Evolutionary conservation across 2,888 invertebrate genomes (phyloP).

Genomic region (Trisateles emortualis): DNA sequence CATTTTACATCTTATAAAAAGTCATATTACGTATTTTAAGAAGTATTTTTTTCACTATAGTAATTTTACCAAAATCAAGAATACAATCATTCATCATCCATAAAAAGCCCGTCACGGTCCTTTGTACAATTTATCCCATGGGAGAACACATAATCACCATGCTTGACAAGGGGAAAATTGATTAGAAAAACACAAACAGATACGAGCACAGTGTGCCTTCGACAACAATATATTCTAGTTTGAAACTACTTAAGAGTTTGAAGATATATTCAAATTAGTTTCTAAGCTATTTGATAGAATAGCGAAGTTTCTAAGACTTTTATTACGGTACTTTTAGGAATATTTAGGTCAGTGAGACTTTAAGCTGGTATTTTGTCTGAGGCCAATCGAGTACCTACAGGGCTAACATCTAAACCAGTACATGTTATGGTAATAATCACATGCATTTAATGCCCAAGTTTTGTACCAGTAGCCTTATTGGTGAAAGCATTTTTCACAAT

Average conservation of each 20-base stretch:
- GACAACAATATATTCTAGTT: background rate
- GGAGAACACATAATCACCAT: background rate
- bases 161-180: background rate
- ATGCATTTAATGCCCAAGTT: no score
- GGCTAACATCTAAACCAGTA: no score
- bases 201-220: background rate
- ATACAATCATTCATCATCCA: conserved; percentile 5
- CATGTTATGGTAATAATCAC: no score
- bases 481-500: no score
- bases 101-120: background rate
- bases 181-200: background rate
- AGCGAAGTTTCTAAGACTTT: background rate
- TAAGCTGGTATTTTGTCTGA: no score
- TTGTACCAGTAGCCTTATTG: no score
- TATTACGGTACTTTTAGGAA: no score
- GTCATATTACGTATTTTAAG: no score
- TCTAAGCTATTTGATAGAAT: background rate
- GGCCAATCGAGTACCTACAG: no score
- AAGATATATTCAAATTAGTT: background rate
- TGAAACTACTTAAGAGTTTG: background rate
- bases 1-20: no score
- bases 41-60: background rate
- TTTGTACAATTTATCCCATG: background rate
- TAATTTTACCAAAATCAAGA: background rate
- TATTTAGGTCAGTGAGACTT: no score